phyloP scores from a whole-genome alignment of 2,888 invertebrate species.

The Clitarchus hookeri region DNA sequence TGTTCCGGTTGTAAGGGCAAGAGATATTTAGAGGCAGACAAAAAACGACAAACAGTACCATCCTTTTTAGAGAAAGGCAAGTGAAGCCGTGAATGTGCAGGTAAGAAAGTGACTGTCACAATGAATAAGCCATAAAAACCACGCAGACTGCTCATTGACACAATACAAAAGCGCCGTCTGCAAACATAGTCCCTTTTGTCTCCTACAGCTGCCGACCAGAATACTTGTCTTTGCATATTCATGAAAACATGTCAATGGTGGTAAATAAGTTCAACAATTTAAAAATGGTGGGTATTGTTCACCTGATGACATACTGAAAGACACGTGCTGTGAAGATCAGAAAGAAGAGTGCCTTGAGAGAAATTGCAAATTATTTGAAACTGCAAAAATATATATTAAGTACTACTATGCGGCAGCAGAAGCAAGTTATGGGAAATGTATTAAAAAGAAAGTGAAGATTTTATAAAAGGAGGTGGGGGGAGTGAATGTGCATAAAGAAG shows the following conservation, averaged over 20 bases:
- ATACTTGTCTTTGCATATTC: conserved; percentile 12
- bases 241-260: neutral
- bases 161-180: conserved; percentile 5
- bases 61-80: conserved; percentile 1
- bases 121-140: neutral
- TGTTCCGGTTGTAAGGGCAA: neutral
- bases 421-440: neutral
- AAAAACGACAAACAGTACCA: neutral
- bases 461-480: too few relatives aligned
- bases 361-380: neutral
- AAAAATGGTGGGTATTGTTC: neutral
- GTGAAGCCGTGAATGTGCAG: neutral
- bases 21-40: neutral
- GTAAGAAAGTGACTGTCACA: conserved; percentile 18
- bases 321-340: neutral
- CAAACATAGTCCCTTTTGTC: conserved; percentile 11
- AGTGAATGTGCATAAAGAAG: neutral
- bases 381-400: neutral
- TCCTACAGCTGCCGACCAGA: neutral
- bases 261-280: neutral
- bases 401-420: neutral
- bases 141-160: conserved; percentile 12
- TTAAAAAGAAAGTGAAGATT: neutral
- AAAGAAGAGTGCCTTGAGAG: conserved; percentile 17
- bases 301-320: neutral